phyloP scores from a whole-genome alignment of 2,113 vertebrate species.

The Lepidothrix coronata region DNA sequence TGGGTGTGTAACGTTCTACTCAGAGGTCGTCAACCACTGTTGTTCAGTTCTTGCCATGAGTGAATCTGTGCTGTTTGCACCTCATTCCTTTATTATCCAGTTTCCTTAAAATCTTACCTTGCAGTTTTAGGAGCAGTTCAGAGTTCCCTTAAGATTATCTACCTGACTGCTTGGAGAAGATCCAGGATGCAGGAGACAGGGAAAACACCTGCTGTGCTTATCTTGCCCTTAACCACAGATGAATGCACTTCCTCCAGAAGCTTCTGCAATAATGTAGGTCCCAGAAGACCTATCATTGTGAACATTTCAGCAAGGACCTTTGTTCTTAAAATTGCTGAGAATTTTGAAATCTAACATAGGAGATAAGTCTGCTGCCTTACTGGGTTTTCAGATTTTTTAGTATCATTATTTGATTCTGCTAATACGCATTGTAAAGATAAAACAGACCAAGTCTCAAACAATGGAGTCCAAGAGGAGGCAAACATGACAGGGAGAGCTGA shows the following conservation, averaged over 20 bases:
- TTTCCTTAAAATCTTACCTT: not conserved
- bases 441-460: not conserved
- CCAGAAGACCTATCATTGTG: not conserved
- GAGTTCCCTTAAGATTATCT: not conserved
- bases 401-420: not conserved
- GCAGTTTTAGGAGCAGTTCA: not conserved
- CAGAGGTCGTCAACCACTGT: not conserved
- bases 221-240: not conserved
- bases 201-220: slow-evolving; percentile 6
- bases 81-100: not conserved
- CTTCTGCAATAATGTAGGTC: not conserved
- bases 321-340: not conserved
- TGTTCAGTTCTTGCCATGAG: not conserved
- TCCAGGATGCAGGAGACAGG: not conserved
- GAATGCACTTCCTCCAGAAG: not conserved
- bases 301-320: not conserved
- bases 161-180: not conserved
- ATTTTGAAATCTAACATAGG: not conserved
- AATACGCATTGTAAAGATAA: not conserved
- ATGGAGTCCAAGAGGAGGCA: not conserved
- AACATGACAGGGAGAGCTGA: not conserved
- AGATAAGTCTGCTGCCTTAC: not conserved
- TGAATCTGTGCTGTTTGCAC: not conserved
- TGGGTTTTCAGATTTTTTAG: not conserved
- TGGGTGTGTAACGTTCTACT: not conserved